Evolutionary conservation across 2,113 vertebrate genomes (phyloP).

Genomic region (Hyperoodon ampullatus): DNA sequence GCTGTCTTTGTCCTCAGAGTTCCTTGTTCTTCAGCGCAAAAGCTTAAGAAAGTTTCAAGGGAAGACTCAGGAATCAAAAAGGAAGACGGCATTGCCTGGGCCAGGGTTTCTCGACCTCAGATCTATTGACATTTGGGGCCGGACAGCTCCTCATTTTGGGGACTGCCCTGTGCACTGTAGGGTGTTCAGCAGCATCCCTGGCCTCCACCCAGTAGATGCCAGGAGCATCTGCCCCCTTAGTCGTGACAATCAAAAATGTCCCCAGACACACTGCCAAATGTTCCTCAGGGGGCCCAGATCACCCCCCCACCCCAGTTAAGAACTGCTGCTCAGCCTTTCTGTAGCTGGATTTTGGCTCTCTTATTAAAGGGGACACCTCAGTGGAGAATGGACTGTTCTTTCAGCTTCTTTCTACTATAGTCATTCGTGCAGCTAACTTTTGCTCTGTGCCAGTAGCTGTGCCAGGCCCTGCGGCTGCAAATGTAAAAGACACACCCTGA

Average conservation of each 20-base stretch:
- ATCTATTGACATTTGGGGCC: neutral
- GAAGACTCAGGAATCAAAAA: neutral
- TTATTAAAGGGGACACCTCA: neutral
- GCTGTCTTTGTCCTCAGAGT: neutral
- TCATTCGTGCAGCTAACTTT: neutral
- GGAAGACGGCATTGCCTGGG: neutral
- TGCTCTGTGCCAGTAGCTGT: neutral
- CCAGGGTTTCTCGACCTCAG: neutral
- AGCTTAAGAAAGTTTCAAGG: neutral
- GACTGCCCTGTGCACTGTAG: rapidly evolving
- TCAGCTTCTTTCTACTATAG: neutral
- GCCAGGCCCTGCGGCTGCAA: neutral
- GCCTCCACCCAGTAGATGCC: neutral
- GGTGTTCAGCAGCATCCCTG: neutral
- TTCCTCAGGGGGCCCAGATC: neutral
- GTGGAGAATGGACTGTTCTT: neutral
- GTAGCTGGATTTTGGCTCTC: neutral
- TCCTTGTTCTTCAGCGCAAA: neutral
- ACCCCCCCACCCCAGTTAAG: neutral
- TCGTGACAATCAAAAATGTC: neutral
- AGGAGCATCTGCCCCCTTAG: neutral
- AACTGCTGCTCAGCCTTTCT: neutral
- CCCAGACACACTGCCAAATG: neutral
- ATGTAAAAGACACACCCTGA: neutral
- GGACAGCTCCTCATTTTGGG: neutral